phyloP scores from a whole-genome alignment of 2,113 vertebrate species.

The Pandion haliaetus region DNA sequence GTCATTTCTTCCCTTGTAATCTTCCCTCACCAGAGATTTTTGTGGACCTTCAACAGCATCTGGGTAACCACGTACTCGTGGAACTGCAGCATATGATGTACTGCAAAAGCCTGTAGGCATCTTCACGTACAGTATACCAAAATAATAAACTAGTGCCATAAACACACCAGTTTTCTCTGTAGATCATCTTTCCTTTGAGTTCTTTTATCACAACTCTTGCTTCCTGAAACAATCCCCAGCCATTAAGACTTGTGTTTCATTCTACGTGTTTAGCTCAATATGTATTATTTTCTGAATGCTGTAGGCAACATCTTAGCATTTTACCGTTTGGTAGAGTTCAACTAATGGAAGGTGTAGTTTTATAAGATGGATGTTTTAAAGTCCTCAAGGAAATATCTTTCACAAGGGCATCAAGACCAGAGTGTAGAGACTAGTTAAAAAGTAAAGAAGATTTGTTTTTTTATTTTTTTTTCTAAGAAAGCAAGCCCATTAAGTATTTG shows the following conservation, averaged over 20 bases:
- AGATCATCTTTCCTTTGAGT: neutral
- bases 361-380: neutral
- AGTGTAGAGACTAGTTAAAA: neutral
- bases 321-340: neutral
- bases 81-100: neutral
- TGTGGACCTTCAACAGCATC: neutral
- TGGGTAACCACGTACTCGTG: neutral
- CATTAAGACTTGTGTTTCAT: neutral
- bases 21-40: neutral
- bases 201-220: neutral
- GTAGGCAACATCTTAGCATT: neutral
- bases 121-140: fast-evolving
- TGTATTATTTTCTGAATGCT: neutral
- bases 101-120: neutral
- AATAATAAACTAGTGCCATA: neutral
- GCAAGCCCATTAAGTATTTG: neutral
- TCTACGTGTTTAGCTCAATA: neutral
- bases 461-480: neutral
- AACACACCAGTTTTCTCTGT: neutral
- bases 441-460: neutral
- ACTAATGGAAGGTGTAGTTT: neutral
- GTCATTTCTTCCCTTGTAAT: neutral
- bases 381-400: neutral
- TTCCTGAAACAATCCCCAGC: neutral
- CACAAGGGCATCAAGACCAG: neutral